These are phyloP conservation scores for Zhuqinia jingwanae DNA, from an alignment of 2,888 invertebrate genomes.

Conservation along the genomic window DNA sequence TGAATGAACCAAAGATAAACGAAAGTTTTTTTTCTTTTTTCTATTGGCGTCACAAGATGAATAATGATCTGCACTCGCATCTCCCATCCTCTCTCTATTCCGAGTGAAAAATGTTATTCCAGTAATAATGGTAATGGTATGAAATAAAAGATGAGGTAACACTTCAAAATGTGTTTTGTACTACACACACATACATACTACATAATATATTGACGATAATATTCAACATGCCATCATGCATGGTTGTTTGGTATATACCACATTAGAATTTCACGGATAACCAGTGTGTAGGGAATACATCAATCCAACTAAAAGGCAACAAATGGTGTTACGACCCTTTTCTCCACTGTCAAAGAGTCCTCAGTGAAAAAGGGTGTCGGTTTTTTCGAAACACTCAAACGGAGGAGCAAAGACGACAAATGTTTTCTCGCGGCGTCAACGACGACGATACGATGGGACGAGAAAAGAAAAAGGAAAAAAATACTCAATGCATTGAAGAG, in stretches of 20 bases:
- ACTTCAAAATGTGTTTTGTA: conserved; percentile 34
- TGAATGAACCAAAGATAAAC: conserved; percentile 26
- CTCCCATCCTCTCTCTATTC: conserved; percentile 25
- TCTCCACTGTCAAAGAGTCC: conserved; percentile 41
- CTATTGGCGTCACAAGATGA: conserved; percentile 60
- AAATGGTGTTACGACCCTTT: conserved; percentile 66
- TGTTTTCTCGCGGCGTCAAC: neutral
- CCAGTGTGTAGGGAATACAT: conserved; percentile 47
- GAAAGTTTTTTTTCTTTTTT: conserved; percentile 43
- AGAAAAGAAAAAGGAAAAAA: neutral
- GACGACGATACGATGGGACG: no score
- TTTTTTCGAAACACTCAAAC: conserved; percentile 22
- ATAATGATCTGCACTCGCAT: conserved; percentile 59
- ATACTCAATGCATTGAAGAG: neutral
- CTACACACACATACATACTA: neutral
- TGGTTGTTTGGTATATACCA: neutral
- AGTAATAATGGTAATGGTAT: conserved; percentile 35
- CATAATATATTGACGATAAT: neutral
- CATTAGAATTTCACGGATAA: conserved; percentile 38
- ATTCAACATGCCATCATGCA: neutral
- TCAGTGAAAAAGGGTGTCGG: conserved; percentile 42
- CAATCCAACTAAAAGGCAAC: conserved; percentile 61
- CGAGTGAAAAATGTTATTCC: conserved; percentile 45
- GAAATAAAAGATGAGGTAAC: conserved; percentile 41
- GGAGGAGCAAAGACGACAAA: conserved; percentile 23